Evolutionary conservation across 2,888 invertebrate species (phyloP), one percentile per base, ranked within the genome.

Genomic region (Morpho achilles): DNA sequence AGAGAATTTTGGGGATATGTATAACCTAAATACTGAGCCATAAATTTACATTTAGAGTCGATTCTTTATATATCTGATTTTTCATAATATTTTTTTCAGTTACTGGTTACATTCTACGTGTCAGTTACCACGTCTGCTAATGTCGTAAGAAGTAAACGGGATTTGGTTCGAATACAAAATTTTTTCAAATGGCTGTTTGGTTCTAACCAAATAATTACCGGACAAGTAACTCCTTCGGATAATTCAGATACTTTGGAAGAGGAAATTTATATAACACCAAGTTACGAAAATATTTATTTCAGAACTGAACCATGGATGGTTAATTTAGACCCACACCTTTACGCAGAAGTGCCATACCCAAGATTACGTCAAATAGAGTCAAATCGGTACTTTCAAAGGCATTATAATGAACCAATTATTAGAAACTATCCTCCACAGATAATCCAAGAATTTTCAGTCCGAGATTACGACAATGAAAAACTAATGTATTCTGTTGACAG

Each of bases 111-210:
- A 32, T 49, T 32, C 48, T 23, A 43, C 50, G 3, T 43, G 9
- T 41, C 51, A 22, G 16, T 8, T 9, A 16, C 50, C 8, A 46
- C 23, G 23, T 23, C 54, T 42, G 42, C 48, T 6, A 48, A 54
- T 7, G 22, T 5, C 16, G 2, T 32, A 10, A 54, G 54, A 48
- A 8, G 41, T n/a, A 54, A n/a, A 54, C 54, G 54, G 7, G 48
- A 54, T 54, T n/a, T 54, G 9, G 23, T 42, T 48, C 7, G n/a
- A 48, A 41, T 54, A 32, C 54, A 54, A 32, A 54, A 42, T 10
- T 41, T 54, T 10, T 16, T 48, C 42, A 41, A 22, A 23, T 48
- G 54, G 54, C 22, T 54, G n/a, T 10, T 54, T 8, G 54, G 54
- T n/a, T n/a, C 48, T 47, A 54, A 42, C 6, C 41, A 54, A 54